These are phyloP conservation scores for Lagocephalus sceleratus DNA, from an alignment of 2,797 vertebrate genomes.

Conservation along the genomic window DNA sequence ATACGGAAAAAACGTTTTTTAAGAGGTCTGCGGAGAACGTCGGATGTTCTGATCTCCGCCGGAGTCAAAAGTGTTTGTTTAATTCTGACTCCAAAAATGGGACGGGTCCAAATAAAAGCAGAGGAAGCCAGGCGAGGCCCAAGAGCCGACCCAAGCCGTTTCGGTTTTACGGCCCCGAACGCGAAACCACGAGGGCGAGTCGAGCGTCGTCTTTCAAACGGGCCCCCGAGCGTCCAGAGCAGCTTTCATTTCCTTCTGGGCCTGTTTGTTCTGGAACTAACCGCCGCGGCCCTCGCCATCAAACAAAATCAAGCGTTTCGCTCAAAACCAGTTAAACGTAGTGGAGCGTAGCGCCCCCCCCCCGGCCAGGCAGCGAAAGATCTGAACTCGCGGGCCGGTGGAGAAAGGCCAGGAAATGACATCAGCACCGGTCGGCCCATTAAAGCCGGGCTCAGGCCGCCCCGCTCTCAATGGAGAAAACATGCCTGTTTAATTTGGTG, in stretches of 20 bases:
- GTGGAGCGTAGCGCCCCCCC: neutral
- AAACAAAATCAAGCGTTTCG: too few relatives aligned
- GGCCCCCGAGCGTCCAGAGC: too few relatives aligned
- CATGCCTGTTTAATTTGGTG: neutral
- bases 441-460: neutral
- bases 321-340: neutral
- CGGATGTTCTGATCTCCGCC: neutral
- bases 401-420: neutral
- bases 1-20: too few relatives aligned
- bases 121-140: neutral
- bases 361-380: neutral
- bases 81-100: neutral
- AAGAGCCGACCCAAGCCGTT: neutral
- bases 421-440: neutral
- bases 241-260: too few relatives aligned
- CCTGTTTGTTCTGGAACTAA: too few relatives aligned
- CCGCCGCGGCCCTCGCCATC: too few relatives aligned
- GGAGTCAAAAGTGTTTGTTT: neutral
- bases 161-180: neutral
- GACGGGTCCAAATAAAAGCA: neutral
- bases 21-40: too few relatives aligned
- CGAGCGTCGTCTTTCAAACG: too few relatives aligned
- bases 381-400: neutral
- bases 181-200: too few relatives aligned
- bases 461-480: neutral